Conservation (phyloP, 1,140 invertebrate species). For the Chironomus tepperi region DNA sequence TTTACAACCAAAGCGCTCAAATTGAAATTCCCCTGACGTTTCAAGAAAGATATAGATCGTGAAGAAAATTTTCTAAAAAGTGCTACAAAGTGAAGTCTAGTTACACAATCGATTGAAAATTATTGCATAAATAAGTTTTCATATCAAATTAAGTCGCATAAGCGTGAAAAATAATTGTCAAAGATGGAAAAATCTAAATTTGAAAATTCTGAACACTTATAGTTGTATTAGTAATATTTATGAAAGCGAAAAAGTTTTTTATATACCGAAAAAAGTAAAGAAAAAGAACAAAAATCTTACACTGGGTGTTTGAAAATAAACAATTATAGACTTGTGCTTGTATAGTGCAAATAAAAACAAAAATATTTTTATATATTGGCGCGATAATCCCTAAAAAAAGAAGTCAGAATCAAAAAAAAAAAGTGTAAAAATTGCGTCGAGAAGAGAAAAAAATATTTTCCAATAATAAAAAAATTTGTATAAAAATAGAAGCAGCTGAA, state of each 20-base stretch:
- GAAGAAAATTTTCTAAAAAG: too few species aligned
- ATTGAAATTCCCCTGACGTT: too few species aligned
- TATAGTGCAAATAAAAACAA: conserved; percentile 5
- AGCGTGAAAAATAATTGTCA: neutral
- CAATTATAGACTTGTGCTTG: neutral
- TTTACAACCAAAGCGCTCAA: too few species aligned
- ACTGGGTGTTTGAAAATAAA: conserved; percentile 2
- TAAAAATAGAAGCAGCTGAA: conserved; percentile 8
- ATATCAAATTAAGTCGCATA: neutral
- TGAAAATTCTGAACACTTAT: conserved; percentile 22
- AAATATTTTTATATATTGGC: neutral
- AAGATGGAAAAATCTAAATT: conserved; percentile 21
- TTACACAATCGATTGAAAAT: neutral
- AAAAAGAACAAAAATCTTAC: conserved; percentile 1
- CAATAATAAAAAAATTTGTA: neutral
- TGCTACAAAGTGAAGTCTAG: neutral
- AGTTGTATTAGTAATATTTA: conserved; percentile 9
- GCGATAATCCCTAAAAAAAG: too few species aligned
- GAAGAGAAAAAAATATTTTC: too few species aligned
- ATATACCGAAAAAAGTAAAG: neutral
- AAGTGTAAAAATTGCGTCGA: too few species aligned
- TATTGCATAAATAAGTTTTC: neutral
- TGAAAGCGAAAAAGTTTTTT: neutral
- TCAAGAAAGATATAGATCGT: too few species aligned
- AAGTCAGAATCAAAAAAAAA: too few species aligned